Conservation (phyloP, 2,113 vertebrate genomes). For the Grallaria varia region DNA sequence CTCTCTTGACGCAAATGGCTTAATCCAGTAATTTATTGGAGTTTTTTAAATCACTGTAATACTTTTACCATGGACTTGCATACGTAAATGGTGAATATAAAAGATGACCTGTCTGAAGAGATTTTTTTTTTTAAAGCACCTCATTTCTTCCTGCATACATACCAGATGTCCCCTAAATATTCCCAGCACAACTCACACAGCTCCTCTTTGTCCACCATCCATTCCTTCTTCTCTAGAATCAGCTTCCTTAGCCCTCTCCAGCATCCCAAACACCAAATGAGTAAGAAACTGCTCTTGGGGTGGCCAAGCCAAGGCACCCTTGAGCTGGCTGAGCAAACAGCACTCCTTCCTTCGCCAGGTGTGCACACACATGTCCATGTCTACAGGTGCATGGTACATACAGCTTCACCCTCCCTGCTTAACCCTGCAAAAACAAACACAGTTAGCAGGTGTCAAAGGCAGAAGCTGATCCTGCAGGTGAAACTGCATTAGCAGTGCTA, state of each 20-base stretch:
- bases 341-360: neutral
- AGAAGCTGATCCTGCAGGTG: neutral
- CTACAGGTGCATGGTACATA: neutral
- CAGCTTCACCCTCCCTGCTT: neutral
- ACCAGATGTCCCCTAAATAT: neutral
- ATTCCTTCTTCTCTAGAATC: neutral
- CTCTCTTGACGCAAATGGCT: neutral
- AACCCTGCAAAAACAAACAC: neutral
- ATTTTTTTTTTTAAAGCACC: neutral
- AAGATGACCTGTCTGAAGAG: neutral
- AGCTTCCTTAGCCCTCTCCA: neutral
- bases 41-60: neutral
- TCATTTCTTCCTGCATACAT: neutral
- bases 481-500: neutral
- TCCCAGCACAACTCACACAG: neutral
- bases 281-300: neutral
- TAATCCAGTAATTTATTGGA: neutral
- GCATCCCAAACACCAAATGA: neutral
- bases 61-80: neutral
- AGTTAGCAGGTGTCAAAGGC: neutral
- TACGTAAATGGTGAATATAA: neutral
- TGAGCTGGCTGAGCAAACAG: neutral
- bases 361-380: fast-evolving
- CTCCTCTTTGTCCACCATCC: neutral
- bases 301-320: neutral